Percentiles rank a stretch among this genome's conserved stretches.
These are phyloP conservation scores for Ochropacha duplaris DNA, from an alignment of 2,888 invertebrate species.

Conservation along the genomic window DNA sequence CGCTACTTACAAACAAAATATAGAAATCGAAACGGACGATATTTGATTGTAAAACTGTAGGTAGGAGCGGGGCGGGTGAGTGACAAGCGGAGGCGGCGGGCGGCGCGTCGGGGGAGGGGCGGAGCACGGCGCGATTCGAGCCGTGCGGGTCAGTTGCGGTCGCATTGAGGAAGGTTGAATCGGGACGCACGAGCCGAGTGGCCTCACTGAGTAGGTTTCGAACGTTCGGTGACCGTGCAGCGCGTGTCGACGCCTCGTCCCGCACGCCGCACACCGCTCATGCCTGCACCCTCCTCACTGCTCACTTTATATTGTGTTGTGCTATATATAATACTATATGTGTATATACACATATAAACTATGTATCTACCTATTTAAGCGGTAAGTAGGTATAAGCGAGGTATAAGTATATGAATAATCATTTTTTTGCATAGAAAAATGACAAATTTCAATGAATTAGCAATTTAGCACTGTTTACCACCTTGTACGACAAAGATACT, in stretches of 20 bases:
- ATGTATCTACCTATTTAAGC: background rate
- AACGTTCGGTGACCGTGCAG: conserved; percentile 79
- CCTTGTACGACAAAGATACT: too few species aligned
- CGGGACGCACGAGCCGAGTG: conserved; percentile 75
- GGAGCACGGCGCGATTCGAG: conserved; percentile 48
- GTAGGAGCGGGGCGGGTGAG: background rate
- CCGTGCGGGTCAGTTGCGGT: conserved; percentile 80
- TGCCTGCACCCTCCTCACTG: conserved; percentile 45
- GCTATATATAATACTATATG: background rate
- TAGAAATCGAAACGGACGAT: conserved; percentile 4
- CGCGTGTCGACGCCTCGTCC: conserved; percentile 80
- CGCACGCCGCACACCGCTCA: conserved; percentile 47
- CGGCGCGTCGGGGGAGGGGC: conserved; percentile 10
- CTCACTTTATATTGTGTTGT: background rate
- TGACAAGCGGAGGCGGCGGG: conserved; percentile 15
- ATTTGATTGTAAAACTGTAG: conserved; percentile 5
- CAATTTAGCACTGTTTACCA: too few species aligned
- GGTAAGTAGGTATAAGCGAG: background rate
- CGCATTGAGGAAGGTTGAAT: conserved; percentile 83
- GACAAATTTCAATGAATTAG: background rate
- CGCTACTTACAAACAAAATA: too few species aligned
- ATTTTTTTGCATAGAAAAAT: too few species aligned
- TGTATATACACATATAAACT: background rate
- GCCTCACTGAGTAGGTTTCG: conserved; percentile 73
- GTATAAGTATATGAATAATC: too few species aligned